Conservation (phyloP, 2,888 invertebrate species). For the Pandemis corylana region DNA sequence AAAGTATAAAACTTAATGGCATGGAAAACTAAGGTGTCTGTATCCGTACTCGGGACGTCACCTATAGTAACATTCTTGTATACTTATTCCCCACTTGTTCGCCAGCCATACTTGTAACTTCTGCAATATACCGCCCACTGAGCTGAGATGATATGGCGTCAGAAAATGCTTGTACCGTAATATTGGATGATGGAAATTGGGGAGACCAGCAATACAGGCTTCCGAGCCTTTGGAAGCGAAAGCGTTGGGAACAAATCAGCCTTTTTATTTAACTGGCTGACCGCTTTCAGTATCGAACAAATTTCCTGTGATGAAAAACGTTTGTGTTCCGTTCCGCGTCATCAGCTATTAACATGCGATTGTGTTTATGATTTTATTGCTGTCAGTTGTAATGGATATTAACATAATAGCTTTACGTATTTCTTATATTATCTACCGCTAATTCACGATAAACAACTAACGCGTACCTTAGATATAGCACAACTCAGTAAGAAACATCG, state of each 20-base stretch:
- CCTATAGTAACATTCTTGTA: not conserved
- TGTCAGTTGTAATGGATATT: not conserved
- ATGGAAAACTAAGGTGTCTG: not conserved
- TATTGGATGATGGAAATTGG: constrained; percentile 27
- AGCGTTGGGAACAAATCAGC: not conserved
- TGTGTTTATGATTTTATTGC: not conserved
- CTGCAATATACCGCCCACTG: constrained; percentile 29
- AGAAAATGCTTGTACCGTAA: constrained; percentile 30
- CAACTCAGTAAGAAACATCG: no score
- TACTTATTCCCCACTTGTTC: not conserved
- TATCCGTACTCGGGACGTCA: not conserved
- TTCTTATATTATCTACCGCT: no score
- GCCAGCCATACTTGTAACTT: constrained; percentile 1
- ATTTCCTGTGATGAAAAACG: constrained; percentile 1
- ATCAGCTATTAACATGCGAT: constrained; percentile 15
- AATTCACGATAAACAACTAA: no score
- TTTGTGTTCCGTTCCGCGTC: not conserved
- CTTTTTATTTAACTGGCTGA: constrained; percentile 13
- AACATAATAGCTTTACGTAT: no score
- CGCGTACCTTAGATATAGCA: no score
- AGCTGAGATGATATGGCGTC: constrained; percentile 28
- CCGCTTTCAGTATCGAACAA: constrained; percentile 6
- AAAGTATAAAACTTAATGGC: not conserved
- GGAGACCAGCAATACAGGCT: constrained; percentile 13
- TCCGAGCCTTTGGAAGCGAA: constrained; percentile 3